Base-by-base conservation (phyloP, 1,140 invertebrate species). In the Metopolophium dirhodum region DNA sequence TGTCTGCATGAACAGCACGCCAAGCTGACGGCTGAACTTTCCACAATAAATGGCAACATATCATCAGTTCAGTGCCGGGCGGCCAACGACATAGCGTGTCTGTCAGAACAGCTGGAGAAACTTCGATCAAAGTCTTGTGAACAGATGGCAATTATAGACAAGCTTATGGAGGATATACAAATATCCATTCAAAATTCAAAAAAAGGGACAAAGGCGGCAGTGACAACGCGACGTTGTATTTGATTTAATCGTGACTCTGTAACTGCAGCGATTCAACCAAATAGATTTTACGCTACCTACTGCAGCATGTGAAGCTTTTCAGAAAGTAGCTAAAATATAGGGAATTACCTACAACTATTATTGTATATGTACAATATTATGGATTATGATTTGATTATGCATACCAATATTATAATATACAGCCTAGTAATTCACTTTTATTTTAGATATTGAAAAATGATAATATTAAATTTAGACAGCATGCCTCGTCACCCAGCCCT, bases 111-210 rank as follows among this genome's bases (percentile, higher is more conserved):
- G 23, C 26, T 93, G 2, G 49, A 93, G 20, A 26, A 30, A 26
- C 82, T 83, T 1, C 30, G 82, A 14, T 2, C 30, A 11, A 26
- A 20, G 49, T 93, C 91, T 2, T 49, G 49, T 37, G 82, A 93
- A 26, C 91, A 93, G 49, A 51, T 86, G 49, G 23, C 47, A 26
- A 54, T 41, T 37, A 57, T 93, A 35, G 91, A 93, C 26, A 86
- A 57, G 49, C 77, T 93, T 11, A 93, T 93, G 91, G 91, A 93
- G 35, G 85, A 35, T 23, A 93, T 93, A 93, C 82, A 93, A 7
- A 86, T 93, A 35, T 54, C 82, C 3, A 86, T 93, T 23, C 91
- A 86, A 30, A 93, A 57, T 30, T 0, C 82, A 3, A 93, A 86
- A 41, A 35, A 47, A 20, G 90, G 49, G 49, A 18, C 49, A 35